Evolutionary conservation across 2,888 invertebrate species (phyloP).

Genomic region (Coremacera marginata): DNA sequence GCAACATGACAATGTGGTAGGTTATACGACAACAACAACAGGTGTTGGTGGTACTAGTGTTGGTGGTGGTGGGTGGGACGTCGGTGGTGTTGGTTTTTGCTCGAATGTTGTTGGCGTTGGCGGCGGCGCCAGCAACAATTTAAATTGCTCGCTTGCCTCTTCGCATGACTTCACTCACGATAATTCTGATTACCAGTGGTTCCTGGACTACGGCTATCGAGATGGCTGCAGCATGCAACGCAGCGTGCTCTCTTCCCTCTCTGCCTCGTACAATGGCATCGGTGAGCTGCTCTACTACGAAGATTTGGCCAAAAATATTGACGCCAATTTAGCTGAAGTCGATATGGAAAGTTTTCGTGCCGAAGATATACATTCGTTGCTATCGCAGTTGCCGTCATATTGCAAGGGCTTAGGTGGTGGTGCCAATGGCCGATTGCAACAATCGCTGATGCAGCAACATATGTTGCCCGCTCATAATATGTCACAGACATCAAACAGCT

Average conservation of each 20-base stretch:
- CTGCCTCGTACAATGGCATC: constrained; percentile 83
- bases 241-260: constrained; percentile 85
- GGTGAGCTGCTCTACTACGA: constrained; percentile 82
- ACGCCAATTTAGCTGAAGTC: constrained; percentile 93
- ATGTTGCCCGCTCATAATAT: constrained; percentile 51
- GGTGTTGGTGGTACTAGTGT: constrained; percentile 47
- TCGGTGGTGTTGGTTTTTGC: constrained; percentile 46
- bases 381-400: constrained; percentile 82
- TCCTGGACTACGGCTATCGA: constrained; percentile 88
- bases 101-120: constrained; percentile 45
- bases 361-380: constrained; percentile 89
- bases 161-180: constrained; percentile 81
- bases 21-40: constrained; percentile 51
- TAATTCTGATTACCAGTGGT: constrained; percentile 93
- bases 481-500: constrained; percentile 63
- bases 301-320: constrained; percentile 87
- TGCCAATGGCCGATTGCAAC: constrained; percentile 42
- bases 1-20: constrained; percentile 58
- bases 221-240: constrained; percentile 81
- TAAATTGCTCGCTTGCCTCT: constrained; percentile 69
- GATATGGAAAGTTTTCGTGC: constrained; percentile 95
- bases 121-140: constrained; percentile 54
- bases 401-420: constrained; percentile 73
- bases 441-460: constrained; percentile 55
- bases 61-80: constrained; percentile 51